Conservation (phyloP, 2,888 invertebrate genomes). For the Nephrotoma flavescens region DNA sequence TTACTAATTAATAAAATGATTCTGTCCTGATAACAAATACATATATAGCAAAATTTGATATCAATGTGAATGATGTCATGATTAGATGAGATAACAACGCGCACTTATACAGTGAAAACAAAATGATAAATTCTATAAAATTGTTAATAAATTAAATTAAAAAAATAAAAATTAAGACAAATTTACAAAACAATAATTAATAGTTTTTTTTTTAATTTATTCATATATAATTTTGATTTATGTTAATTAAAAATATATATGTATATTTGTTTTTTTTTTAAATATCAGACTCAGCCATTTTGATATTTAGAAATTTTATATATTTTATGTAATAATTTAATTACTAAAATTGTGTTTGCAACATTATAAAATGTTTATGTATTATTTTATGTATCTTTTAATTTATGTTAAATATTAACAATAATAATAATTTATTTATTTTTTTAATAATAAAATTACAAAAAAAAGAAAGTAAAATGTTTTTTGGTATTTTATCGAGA, state of each 20-base stretch:
- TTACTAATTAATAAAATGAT: not conserved
- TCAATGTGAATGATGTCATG: not conserved
- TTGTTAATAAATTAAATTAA: not conserved
- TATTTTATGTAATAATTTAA: not conserved
- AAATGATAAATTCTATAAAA: not conserved
- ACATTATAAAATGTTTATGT: not conserved
- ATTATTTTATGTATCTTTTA: not conserved
- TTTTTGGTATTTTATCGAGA: not conserved
- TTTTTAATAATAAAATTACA: not conserved
- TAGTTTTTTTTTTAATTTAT: not conserved
- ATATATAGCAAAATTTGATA: not conserved
- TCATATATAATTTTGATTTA: not conserved
- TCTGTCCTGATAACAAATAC: not conserved
- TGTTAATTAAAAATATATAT: not conserved
- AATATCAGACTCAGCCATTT: constrained; percentile 1
- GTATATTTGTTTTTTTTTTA: not conserved
- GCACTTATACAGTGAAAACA: not conserved
- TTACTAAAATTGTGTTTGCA: not conserved
- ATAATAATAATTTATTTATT: not conserved
- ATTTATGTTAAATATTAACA: not conserved
- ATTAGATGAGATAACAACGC: not conserved
- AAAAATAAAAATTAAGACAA: not conserved
- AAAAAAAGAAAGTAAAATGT: not conserved
- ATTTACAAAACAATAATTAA: not conserved
- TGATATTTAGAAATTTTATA: not conserved